These are phyloP conservation scores for Monodelphis domestica DNA, from an alignment of 2,797 vertebrate species.

Conservation along the genomic window DNA sequence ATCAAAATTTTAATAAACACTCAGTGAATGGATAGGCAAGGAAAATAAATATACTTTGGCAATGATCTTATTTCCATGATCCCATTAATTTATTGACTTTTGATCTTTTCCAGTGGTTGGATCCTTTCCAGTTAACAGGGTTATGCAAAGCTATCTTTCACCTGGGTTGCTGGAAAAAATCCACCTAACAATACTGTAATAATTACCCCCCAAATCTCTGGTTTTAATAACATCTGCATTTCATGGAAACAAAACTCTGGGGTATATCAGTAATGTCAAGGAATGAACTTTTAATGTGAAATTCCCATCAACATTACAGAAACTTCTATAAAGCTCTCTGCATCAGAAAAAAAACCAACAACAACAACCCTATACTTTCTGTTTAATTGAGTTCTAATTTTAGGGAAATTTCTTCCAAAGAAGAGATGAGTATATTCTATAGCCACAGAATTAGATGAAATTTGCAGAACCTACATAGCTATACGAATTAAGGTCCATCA, in stretches of 20 bases:
- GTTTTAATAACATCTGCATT: not conserved
- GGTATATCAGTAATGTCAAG: not conserved
- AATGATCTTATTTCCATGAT: conserved; percentile 45
- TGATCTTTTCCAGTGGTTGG: conserved; percentile 41
- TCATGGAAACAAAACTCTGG: not conserved
- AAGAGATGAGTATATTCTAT: not conserved
- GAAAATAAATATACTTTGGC: conserved; percentile 33
- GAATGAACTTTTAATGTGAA: not conserved
- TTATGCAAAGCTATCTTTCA: conserved; percentile 33
- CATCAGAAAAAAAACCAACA: not conserved
- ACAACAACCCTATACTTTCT: not conserved
- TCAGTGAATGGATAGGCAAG: conserved; percentile 5
- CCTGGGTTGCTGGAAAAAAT: conserved; percentile 8
- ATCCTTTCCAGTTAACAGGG: conserved; percentile 7
- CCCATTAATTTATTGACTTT: conserved; percentile 15
- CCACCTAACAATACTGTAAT: conserved; percentile 25
- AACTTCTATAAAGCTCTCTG: not conserved
- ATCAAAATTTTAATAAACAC: conserved; percentile 45
- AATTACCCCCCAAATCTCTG: not conserved
- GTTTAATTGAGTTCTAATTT: not conserved
- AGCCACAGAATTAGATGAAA: not conserved
- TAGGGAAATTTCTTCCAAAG: not conserved
- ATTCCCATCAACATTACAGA: not conserved
- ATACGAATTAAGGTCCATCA: not conserved
- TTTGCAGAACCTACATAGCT: not conserved